A percentile compares a stretch with the other conserved stretches of the same genome.
Conservation (phyloP, 2,113 vertebrate genomes). For the Bungarus multicinctus region DNA sequence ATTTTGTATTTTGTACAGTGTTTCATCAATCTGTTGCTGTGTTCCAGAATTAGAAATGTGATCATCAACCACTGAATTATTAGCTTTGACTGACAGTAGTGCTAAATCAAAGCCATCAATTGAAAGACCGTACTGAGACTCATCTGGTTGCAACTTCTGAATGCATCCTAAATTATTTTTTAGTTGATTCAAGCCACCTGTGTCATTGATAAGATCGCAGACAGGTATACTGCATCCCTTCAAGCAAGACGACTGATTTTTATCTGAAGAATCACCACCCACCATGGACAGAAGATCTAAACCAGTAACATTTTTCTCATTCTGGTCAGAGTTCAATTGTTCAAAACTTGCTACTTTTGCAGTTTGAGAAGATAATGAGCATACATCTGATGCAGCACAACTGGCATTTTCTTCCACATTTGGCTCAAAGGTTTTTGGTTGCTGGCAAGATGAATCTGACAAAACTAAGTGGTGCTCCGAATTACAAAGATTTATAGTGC, state of each 20-base stretch:
- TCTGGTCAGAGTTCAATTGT: slow-evolving; percentile 51
- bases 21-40: slow-evolving; percentile 32
- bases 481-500: slow-evolving; percentile 57
- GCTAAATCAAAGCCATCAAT: slow-evolving; percentile 72
- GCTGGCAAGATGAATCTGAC: slow-evolving; percentile 66
- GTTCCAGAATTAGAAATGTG: slow-evolving; percentile 1
- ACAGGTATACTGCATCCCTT: slow-evolving; percentile 80
- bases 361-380: slow-evolving; percentile 53
- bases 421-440: slow-evolving; percentile 52
- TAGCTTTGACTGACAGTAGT: slow-evolving; percentile 42
- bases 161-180: slow-evolving; percentile 70
- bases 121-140: slow-evolving; percentile 63
- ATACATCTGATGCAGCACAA: slow-evolving; percentile 47
- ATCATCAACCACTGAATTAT: slow-evolving; percentile 31
- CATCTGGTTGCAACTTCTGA: slow-evolving; percentile 67
- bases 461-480: slow-evolving; percentile 60
- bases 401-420: slow-evolving; percentile 42
- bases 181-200: slow-evolving; percentile 72
- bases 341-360: slow-evolving; percentile 17
- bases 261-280: slow-evolving; percentile 70
- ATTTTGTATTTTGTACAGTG: slow-evolving; percentile 36
- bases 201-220: slow-evolving; percentile 91
- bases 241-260: slow-evolving; percentile 67
- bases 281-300: slow-evolving; percentile 92
- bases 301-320: slow-evolving; percentile 77